Base-by-base conservation (phyloP, 2,888 invertebrate species). In the Apamea sordens region DNA sequence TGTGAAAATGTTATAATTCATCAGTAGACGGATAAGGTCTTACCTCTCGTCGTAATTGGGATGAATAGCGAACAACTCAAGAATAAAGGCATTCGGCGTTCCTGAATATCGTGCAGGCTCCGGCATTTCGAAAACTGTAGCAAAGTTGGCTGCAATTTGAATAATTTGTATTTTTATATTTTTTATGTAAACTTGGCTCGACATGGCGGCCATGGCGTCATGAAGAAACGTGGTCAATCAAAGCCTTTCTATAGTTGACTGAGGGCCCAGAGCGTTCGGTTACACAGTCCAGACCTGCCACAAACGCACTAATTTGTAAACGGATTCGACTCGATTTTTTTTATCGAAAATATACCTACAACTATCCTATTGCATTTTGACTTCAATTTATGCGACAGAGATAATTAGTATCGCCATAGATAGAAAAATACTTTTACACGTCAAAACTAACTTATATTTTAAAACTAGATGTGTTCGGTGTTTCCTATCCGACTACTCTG, bases 1-100 rank as follows among this genome's bases (percentile, higher is more conserved):
- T 32, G 5, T 53, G 24, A 18, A 70, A 56, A 53, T 24, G 1
- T 53, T 56, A 32, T 6, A 70, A 53, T 53, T 59, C 24, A 70
- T 56, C 10, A 71, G 18, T 59, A 71, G n/a, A 59, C 11, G 59
- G 63, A n/a, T n/a, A 41, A 21, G 7, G 7, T 64, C 47, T 69
- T 90, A 96, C 97, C 93, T 97, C 88, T 97, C 97, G 83, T 97
- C 97, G 83, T 97, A 97, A 63, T 96, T 95, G 1, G 95, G 93
- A 64, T 97, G 94, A 89, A 97, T 96, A 6, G 97, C 97, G 80
- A 97, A 97, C 36, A 98, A 90, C 90, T 98, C 98, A 47, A 98
- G 87, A 0, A 97, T 92, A 88, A 98, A 98, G 0, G 98, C 98
- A 90, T 98, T 98, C 0, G 96, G 92, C 21, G 93, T 89, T 0